A percentile compares a stretch with the other conserved stretches of the same genome.
phyloP scores from a whole-genome alignment of 2,113 vertebrate genomes.

The Etheostoma cragini region DNA sequence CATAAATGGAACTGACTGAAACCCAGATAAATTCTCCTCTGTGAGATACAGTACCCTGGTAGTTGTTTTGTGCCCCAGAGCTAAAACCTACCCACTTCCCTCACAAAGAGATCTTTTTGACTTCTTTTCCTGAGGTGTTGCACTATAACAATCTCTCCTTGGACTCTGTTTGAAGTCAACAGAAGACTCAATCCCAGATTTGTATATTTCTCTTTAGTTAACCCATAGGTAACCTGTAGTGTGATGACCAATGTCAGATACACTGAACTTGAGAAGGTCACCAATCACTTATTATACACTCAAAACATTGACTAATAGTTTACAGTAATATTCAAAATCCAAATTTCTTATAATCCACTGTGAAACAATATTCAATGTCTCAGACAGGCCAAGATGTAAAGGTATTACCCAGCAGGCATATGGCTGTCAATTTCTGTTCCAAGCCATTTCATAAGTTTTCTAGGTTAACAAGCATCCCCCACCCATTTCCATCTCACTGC shows the following conservation, averaged over 20 bases:
- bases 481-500: conserved; percentile 52
- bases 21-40: conserved; percentile 2
- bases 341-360: conserved; percentile 30
- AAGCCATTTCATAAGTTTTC: conserved; percentile 56
- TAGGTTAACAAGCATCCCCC: conserved; percentile 66
- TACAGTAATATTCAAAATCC: not conserved
- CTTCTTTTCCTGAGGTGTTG: conserved; percentile 25
- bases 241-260: not conserved
- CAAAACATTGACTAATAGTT: not conserved
- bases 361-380: conserved; percentile 1
- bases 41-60: conserved; percentile 25
- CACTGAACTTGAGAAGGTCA: not conserved
- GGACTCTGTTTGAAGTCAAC: conserved; percentile 37
- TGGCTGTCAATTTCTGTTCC: conserved; percentile 51
- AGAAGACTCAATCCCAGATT: not conserved
- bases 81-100: not conserved
- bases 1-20: conserved; percentile 1
- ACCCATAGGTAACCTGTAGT: not conserved
- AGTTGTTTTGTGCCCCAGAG: conserved; percentile 11
- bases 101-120: conserved; percentile 15
- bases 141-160: conserved; percentile 17
- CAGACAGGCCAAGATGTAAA: conserved; percentile 18
- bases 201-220: not conserved
- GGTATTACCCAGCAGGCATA: conserved; percentile 28
- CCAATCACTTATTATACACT: not conserved